A percentile compares a stretch with the other conserved stretches of the same genome.
Conservation (phyloP, 2,797 vertebrate genomes). For the Diplodus puntazzo region DNA sequence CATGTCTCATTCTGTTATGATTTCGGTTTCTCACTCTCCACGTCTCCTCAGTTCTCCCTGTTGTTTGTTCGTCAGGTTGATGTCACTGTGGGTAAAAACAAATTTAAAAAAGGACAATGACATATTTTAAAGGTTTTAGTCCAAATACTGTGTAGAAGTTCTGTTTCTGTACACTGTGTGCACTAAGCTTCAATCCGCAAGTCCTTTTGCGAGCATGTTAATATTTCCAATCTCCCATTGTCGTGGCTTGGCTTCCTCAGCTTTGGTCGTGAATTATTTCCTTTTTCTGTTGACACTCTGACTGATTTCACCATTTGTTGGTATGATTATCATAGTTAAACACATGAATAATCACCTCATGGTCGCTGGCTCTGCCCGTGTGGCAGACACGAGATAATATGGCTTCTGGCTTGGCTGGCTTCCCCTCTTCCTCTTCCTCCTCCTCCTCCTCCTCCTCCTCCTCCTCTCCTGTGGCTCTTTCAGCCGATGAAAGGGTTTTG, state of each 20-base stretch:
- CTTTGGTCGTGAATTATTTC: constrained; percentile 65
- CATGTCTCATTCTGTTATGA: constrained; percentile 33
- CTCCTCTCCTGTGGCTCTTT: constrained; percentile 83
- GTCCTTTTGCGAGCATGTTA: constrained; percentile 72
- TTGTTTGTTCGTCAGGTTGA: constrained; percentile 41
- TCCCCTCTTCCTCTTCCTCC: constrained; percentile 48
- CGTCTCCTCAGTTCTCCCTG: constrained; percentile 38
- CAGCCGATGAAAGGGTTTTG: constrained; percentile 86
- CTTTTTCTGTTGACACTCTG: constrained; percentile 62
- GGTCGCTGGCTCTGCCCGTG: constrained; percentile 67
- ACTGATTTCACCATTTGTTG: constrained; percentile 58
- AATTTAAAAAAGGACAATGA: not conserved
- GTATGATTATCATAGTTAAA: constrained; percentile 64
- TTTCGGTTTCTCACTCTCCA: constrained; percentile 37
- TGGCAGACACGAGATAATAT: constrained; percentile 66
- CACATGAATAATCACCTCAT: constrained; percentile 70
- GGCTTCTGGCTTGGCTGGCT: constrained; percentile 80
- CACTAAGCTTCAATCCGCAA: constrained; percentile 60
- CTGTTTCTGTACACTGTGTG: constrained; percentile 40
- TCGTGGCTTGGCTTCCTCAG: constrained; percentile 76
- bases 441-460: not conserved
- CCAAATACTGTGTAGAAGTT: constrained; percentile 38
- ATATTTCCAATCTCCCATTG: constrained; percentile 60
- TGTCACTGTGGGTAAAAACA: constrained; percentile 39
- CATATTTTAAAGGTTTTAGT: constrained; percentile 40